Base-by-base conservation (phyloP, 2,888 invertebrate species). In the Nesidiocoris tenuis region DNA sequence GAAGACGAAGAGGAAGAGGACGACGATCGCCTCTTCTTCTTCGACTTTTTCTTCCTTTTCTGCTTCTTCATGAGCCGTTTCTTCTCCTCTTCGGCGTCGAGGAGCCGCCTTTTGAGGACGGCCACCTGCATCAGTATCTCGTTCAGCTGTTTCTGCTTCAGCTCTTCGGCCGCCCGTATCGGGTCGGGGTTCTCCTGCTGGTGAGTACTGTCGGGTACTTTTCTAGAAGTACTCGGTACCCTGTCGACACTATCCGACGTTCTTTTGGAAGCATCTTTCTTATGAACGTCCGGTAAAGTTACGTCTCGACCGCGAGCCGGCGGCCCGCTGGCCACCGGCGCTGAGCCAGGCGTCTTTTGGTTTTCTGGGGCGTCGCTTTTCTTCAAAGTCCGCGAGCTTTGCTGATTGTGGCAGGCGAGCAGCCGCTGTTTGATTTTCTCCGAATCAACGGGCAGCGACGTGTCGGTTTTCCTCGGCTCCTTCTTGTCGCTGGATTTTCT, bases 71-170 rank as follows among this genome's bases (percentile, higher is more conserved):
- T 57, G 0, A 1, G 2, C 1, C 9, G 12, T 21, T 54, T 21
- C 59, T 68, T 57, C 2, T 59, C 70, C 7, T 70, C 57, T 7
- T 70, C 24, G 19, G n/a, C 59, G n/a, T 70, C 57, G 24, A 57
- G 5, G 5, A 70, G 16, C 19, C 23, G 21, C 22, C 22, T 21
- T 17, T 70, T 70, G 59, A 70, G 56, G 2, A 70, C 18, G 12
- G 70, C 70, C 21, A 70, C 57, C 17, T 70, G 56, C 25, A 57
- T 59, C 24, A 70, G 59, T 0, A 70, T 70, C 18, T 70, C 70
- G 17, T 59, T 22, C 18, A 19, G 5, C 5, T 25, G 67, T 55
- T 22, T 67, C 56, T 67, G 21, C 9, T 5, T 16, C 18, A 2
- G 21, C 2, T 12, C 56, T 67, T 67, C 39, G 39, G 12, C 5